Base-by-base conservation (phyloP, 2,888 invertebrate genomes). In the Epinotia nisella region DNA sequence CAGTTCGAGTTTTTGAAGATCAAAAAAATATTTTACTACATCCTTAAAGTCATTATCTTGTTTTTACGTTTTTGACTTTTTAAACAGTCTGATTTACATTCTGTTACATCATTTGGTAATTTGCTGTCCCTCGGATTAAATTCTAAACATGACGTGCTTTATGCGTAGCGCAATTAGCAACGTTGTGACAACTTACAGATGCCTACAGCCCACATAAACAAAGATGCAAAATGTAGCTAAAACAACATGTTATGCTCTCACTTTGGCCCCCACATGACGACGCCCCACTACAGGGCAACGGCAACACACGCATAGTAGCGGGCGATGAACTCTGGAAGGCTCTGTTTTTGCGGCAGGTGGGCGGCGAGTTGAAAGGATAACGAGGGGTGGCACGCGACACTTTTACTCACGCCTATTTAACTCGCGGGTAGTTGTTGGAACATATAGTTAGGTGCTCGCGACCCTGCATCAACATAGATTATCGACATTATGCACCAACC, bases 381-480 rank as follows among this genome's bases (percentile, higher is more conserved):
- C 66, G 65, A 53, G 53, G 17, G 60, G 60, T 11, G 17, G 66
- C 71, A 71, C 71, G 71, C 66, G 66, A 71, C 71, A 62, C 19
- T 61, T 56, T 61, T 56, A 39, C 41, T 56, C 49, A 58, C 64
- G 64, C 64, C 58, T 65, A 17, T 65, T 51, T 49, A 59, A 35
- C 19, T 64, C 39, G 1, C 35, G 17, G 17, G 24, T 56, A 56
- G 24, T 39, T 58, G 24, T 39, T 58, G 21, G 5, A 58, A 58
- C 58, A 29, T 5, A 29, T 29, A 53, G 24, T 15, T 24, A 15
- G 49, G 35, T 35, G 35, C 35, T 35, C 35, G 35, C n/a, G n/a
- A 49, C 49, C 49, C 49, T 29, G 49, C 21, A 49, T n/a, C n/a
- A 13, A 45, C 45, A 45, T 45, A 15, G 15, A 15, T 4, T 45